Evolutionary conservation across 2,113 vertebrate species (phyloP).

Genomic region (Podarcis cretensis): DNA sequence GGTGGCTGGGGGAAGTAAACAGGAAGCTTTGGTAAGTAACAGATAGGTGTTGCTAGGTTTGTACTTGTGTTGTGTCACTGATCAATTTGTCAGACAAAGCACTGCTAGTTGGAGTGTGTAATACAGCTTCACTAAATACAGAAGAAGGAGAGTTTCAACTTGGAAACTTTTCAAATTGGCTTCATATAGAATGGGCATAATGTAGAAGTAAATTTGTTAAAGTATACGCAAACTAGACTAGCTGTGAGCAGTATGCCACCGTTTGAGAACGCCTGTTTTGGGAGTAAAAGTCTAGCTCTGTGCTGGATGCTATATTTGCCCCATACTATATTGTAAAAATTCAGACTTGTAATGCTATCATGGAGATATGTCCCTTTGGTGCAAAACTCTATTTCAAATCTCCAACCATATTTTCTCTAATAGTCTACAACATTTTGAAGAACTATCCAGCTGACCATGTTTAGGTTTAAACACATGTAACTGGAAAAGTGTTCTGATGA

Average conservation of each 20-base stretch:
- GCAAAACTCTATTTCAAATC: neutral
- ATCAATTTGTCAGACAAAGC: neutral
- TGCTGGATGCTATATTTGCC: neutral
- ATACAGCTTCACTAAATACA: neutral
- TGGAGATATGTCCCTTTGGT: neutral
- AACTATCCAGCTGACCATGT: neutral
- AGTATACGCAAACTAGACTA: neutral
- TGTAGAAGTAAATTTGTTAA: neutral
- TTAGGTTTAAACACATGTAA: neutral
- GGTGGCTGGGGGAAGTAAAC: neutral
- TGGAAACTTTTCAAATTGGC: neutral
- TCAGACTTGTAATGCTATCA: neutral
- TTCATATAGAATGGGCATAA: neutral
- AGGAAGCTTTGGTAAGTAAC: neutral
- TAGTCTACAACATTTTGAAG: fast-evolving
- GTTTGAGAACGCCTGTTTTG: neutral
- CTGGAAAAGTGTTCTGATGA: neutral
- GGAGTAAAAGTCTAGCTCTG: neutral
- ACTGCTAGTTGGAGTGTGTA: neutral
- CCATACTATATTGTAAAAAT: neutral
- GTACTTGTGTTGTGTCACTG: neutral
- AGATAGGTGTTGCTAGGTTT: neutral
- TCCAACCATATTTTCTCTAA: neutral
- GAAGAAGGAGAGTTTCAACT: neutral
- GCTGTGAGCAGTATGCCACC: neutral